Evolutionary conservation across 2,888 invertebrate species (phyloP).

Genomic region (Bimastos eiseni): DNA sequence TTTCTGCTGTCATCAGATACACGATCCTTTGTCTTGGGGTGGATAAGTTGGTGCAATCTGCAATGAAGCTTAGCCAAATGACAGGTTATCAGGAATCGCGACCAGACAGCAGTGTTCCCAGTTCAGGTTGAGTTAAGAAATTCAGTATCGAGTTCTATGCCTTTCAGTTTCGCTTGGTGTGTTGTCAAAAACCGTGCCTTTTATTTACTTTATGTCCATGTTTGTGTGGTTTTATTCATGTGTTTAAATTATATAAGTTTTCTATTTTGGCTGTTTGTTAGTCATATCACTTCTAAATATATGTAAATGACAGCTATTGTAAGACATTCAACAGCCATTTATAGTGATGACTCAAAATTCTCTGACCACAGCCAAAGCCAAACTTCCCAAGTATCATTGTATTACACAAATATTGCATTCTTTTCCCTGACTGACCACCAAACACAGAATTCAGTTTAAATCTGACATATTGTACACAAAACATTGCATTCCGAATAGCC

Average conservation of each 20-base stretch:
- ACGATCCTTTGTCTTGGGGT: constrained; percentile 7
- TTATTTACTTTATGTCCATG: background rate
- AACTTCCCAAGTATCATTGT: too few relatives aligned
- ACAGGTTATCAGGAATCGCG: background rate
- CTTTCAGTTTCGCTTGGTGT: background rate
- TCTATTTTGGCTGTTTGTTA: too few relatives aligned
- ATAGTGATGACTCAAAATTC: too few relatives aligned
- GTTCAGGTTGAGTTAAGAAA: background rate
- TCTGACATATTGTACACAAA: too few relatives aligned
- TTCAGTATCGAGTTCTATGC: background rate
- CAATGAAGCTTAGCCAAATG: background rate
- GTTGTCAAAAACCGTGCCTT: background rate
- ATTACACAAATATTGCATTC: too few relatives aligned
- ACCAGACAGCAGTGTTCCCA: constrained; percentile 20
- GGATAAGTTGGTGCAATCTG: constrained; percentile 17
- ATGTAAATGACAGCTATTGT: too few relatives aligned
- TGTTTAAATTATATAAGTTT: background rate
- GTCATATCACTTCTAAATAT: too few relatives aligned
- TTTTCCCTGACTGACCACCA: too few relatives aligned
- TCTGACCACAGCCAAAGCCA: too few relatives aligned
- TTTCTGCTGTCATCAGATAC: background rate
- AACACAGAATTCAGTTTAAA: too few relatives aligned
- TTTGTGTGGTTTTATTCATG: background rate
- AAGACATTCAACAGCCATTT: too few relatives aligned
- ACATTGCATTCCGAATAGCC: too few relatives aligned